These are phyloP conservation scores for Caerostris darwini DNA, from an alignment of 1,140 invertebrate genomes.

Conservation along the genomic window DNA sequence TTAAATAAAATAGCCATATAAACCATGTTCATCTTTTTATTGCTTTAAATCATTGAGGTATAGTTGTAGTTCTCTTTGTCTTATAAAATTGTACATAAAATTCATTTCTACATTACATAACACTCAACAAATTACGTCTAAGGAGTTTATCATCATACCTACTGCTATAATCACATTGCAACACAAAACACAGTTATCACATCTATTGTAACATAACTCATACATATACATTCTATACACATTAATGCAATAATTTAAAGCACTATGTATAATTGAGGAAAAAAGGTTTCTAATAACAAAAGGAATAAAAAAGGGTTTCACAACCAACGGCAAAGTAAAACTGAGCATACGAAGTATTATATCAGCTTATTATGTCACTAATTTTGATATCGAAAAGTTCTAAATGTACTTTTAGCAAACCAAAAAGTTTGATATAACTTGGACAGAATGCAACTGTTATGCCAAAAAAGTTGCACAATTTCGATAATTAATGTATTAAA, in stretches of 20 bases:
- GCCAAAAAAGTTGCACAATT: conserved; percentile 15
- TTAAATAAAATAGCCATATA: background rate
- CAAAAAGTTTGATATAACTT: conserved; percentile 7
- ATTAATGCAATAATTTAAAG: conserved; percentile 75
- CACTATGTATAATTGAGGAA: conserved; percentile 73
- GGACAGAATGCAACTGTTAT: conserved; percentile 24
- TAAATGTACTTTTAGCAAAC: conserved; percentile 52
- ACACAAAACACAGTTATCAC: conserved; percentile 74
- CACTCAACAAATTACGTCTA: conserved; percentile 75
- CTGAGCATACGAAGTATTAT: conserved; percentile 67
- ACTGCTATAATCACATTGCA: conserved; percentile 74
- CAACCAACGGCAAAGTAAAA: conserved; percentile 56
- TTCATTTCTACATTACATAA: conserved; percentile 76
- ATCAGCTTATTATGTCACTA: conserved; percentile 41
- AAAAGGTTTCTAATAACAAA: conserved; percentile 58
- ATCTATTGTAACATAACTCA: conserved; percentile 61
- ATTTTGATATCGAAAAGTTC: conserved; percentile 62
- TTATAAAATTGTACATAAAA: conserved; percentile 78
- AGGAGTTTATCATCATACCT: conserved; percentile 55
- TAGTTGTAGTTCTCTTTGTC: conserved; percentile 75
- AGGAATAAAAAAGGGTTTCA: background rate
- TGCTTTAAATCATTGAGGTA: conserved; percentile 78
- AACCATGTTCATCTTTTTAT: conserved; percentile 72
- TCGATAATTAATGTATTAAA: background rate
- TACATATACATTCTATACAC: conserved; percentile 76